A percentile compares a stretch with the other conserved stretches of the same genome.
Conservation (phyloP, 2,113 vertebrate species). For the Trochalopteron elliotii region DNA sequence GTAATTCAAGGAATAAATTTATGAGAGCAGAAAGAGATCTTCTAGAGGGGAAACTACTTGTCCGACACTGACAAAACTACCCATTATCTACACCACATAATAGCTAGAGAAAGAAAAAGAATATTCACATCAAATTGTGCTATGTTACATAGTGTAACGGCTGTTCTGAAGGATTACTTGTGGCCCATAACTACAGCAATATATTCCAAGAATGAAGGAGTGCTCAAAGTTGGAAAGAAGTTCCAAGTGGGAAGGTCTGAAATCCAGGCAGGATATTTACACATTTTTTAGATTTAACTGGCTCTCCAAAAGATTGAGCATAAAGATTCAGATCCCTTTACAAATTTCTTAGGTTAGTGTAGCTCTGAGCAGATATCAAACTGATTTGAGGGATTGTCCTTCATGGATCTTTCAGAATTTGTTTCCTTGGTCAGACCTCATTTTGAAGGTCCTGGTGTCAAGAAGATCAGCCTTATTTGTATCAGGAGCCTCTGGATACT, state of each 20-base stretch:
- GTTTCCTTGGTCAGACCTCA: not conserved
- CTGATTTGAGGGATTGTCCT: not conserved
- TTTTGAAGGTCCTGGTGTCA: not conserved
- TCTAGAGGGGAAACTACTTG: not conserved
- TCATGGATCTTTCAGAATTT: not conserved
- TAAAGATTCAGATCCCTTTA: not conserved
- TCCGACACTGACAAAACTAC: not conserved
- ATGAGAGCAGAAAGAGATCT: not conserved
- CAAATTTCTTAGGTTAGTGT: not conserved
- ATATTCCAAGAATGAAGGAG: not conserved
- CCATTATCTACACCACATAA: not conserved
- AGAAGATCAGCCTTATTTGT: not conserved
- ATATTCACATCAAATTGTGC: conserved; percentile 1
- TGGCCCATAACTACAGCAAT: not conserved
- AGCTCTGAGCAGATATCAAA: not conserved
- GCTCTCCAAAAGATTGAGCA: not conserved
- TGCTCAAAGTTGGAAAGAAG: not conserved
- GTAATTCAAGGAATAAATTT: conserved; percentile 28
- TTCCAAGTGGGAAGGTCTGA: not conserved
- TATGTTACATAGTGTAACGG: not conserved
- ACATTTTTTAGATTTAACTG: not conserved
- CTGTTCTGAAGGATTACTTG: not conserved
- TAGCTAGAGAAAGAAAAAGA: not conserved
- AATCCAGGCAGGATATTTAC: not conserved
- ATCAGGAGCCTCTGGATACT: not conserved